Evolutionary conservation across 2,888 invertebrate genomes (phyloP), one percentile per base, ranked within the genome.

Genomic region (Zeuzera pyrina): DNA sequence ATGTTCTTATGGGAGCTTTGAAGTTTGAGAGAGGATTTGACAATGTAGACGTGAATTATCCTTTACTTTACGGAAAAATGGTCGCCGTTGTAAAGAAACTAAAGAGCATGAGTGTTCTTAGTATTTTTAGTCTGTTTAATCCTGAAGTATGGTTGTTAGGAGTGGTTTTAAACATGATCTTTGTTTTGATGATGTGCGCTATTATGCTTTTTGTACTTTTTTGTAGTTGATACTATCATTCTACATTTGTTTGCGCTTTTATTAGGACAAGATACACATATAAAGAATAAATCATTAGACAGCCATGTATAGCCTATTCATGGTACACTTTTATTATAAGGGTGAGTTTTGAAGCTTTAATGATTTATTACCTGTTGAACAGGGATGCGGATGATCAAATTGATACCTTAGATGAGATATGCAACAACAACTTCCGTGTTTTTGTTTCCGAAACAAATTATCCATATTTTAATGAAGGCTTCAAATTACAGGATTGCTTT

Each of bases 81-180:
- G 25, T 25, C 2, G 25, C 12, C 6, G 7, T 25, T 11, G 25
- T 25, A 12, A 25, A 25, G 25, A 25, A 25, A 25, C 25, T 12
- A 12, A 25, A 25, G 13, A 25, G 8, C 13, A 11, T 25, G 12
- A 13, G 25, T 25, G 12, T 25, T 25, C 12, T 25, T 12, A 25
- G 25, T 25, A 11, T 25, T 12, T 25, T 25, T 12, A 12, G 25
- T 25, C 12, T 10, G 13, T 25, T 25, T 13, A 25, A 11, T 3
- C 12, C 12, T 11, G 25, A 25, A 12, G 25, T 25, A 12, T 25
- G 25, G 25, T 25, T 25, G 25, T 12, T 25, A 12, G 13, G 12
- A 12, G 12, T 25, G 5, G 8, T 25, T 3, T 12, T 25, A 25
- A 25, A 25, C 13, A 12, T 25, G 12, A 13, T 12, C 12, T 25